Percentiles rank a stretch among this genome's conserved stretches.
Evolutionary conservation across 2,113 vertebrate species (phyloP).

Genomic region (Sphyrna mokarran): DNA sequence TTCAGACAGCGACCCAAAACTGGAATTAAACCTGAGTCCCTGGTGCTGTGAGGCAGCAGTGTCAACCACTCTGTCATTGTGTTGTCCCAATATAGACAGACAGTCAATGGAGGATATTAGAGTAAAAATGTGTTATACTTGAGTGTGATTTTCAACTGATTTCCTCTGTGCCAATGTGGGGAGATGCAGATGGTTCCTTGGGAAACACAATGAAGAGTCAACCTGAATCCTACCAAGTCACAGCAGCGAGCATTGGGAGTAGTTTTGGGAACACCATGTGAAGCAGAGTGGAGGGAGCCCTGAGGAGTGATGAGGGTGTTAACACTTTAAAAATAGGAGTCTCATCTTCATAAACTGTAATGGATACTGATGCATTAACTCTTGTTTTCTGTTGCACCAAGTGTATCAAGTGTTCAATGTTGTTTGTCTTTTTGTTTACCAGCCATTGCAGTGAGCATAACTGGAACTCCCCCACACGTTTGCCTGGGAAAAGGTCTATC

Average conservation of each 20-base stretch:
- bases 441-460: background rate
- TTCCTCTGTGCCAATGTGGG: background rate
- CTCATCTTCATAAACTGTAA: background rate
- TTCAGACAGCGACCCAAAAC: too few relatives aligned
- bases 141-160: background rate
- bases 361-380: background rate
- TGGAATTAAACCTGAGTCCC: too few relatives aligned
- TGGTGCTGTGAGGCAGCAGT: too few relatives aligned
- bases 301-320: background rate
- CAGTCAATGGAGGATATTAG: background rate
- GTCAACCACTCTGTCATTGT: too few relatives aligned
- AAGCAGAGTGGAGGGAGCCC: background rate
- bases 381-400: background rate
- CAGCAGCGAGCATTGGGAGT: background rate
- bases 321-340: background rate
- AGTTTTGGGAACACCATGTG: background rate
- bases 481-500: background rate
- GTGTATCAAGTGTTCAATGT: background rate
- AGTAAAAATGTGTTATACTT: constrained; percentile 26
- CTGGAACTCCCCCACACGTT: background rate
- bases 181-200: background rate
- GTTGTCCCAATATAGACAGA: too few relatives aligned
- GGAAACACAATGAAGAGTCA: background rate
- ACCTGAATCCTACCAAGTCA: background rate
- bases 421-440: background rate